Conservation (phyloP, 2,888 invertebrate genomes). For the Mimachlamys varia region DNA sequence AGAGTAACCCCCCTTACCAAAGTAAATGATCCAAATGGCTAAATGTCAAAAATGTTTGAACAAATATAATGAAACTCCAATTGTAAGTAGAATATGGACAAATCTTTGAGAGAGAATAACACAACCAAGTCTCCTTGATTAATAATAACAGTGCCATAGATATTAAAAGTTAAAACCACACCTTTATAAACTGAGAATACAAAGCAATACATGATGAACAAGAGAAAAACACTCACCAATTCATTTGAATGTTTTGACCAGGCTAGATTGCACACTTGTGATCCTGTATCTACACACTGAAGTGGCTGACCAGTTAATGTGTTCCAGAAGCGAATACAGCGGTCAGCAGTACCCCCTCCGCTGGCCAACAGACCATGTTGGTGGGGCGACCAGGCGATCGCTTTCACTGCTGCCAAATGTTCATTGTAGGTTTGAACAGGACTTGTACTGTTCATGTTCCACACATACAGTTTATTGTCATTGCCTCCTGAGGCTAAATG, state of each 20-base stretch:
- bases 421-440: conserved; percentile 98
- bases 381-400: conserved; percentile 99
- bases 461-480: conserved; percentile 96
- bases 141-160: too few species aligned
- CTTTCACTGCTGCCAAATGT: conserved; percentile 96
- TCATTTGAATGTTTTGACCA: conserved; percentile 99
- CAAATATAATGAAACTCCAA: too few species aligned
- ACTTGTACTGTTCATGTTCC: conserved; percentile 86
- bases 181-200: too few species aligned
- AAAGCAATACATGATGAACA: too few species aligned
- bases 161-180: too few species aligned
- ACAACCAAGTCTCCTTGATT: too few species aligned
- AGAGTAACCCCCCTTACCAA: too few species aligned
- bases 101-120: too few species aligned
- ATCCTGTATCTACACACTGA: conserved; percentile 98
- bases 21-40: too few species aligned
- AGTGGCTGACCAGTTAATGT: conserved; percentile 98
- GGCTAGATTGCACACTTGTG: conserved; percentile 98
- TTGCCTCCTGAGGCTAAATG: conserved; percentile 99
- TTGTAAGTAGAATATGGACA: too few species aligned
- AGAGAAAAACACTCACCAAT: conserved; percentile 85
- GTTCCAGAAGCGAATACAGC: conserved; percentile 99
- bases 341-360: conserved; percentile 99
- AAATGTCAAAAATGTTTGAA: too few species aligned
- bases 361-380: conserved; percentile 97